These are phyloP conservation scores for Diachasma alloeum DNA, from an alignment of 1,140 invertebrate genomes.

Conservation along the genomic window DNA sequence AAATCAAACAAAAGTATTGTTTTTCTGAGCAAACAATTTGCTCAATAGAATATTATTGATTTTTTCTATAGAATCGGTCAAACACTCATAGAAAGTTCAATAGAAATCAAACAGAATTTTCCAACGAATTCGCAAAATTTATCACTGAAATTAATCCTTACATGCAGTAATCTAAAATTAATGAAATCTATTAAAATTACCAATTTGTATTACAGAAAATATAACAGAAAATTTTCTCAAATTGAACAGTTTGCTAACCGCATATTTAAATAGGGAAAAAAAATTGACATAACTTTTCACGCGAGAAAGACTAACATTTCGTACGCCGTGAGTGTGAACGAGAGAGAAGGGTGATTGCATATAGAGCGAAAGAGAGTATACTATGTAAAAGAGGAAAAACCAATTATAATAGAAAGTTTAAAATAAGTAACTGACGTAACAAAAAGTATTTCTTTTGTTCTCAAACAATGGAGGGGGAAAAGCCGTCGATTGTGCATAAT, in stretches of 20 bases:
- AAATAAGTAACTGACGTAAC: constrained; percentile 45
- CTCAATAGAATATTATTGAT: too few species aligned
- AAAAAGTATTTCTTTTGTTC: not conserved
- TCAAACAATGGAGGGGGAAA: not conserved
- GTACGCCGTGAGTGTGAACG: constrained; percentile 11
- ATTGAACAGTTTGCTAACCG: constrained; percentile 1
- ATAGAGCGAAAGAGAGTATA: constrained; percentile 9
- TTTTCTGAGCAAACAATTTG: too few species aligned
- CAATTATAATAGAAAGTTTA: constrained; percentile 52
- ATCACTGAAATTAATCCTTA: too few species aligned
- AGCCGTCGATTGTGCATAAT: not conserved
- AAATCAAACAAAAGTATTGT: too few species aligned
- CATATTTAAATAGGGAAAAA: constrained; percentile 13
- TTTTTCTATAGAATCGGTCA: too few species aligned
- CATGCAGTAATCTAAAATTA: too few species aligned
- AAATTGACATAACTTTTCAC: constrained; percentile 4
- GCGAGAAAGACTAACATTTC: not conserved
- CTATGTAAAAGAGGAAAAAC: constrained; percentile 26
- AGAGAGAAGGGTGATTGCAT: not conserved
- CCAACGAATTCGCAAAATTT: too few species aligned
- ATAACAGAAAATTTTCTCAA: not conserved
- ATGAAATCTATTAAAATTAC: not conserved
- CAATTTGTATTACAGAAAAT: not conserved
- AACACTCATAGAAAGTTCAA: too few species aligned
- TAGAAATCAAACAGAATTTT: too few species aligned